Base-by-base conservation (phyloP, 2,113 vertebrate genomes). In the Opisthocomus hoazin region DNA sequence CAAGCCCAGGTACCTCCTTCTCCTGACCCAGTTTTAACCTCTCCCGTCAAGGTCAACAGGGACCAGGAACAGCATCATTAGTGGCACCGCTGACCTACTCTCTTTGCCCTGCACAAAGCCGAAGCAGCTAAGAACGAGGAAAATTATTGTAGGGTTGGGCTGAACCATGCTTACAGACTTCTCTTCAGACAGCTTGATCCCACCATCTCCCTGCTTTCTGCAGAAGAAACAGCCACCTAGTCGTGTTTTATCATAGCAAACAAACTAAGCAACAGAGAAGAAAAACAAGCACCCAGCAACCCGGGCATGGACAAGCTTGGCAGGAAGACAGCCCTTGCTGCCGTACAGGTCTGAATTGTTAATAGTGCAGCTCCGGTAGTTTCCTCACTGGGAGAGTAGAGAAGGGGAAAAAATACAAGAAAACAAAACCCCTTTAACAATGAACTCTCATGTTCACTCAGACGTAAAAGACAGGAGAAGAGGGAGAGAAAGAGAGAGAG, bases 391-490 rank as follows among this genome's bases (percentile, higher is more conserved):
- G 78, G 51, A 89, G 69, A 85, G 22, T 0, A 57, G 46, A 89
- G 46, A 43, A 87, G 88, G 53, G 41, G 46, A 70, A 54, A 63
- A 85, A 92, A 60, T 32, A 57, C 39, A 91, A 50, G 57, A 76
- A 87, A 89, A 93, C 66, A 76, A 91, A 53, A 5, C 18, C 36
- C 20, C 39, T 65, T 89, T 84, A 94, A 94, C 90, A 96, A 84
- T 36, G 57, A 97, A 82, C 65, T 93, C 94, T 53, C 2, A 0
- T 95, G 89, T 90, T 96, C 95, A 97, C 89, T 88, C 87, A 94
- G 83, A 90, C 0, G 30, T 92, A 87, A 95, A 94, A 95, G 74
- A 84, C 79, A 54, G 56, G 56, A 70, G 66, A 68, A 65, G 50
- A 20, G n/a, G 39, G 36, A 66, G 46, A 39, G 65, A n/a, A 36